Conservation (phyloP, 2,113 vertebrate genomes). For the Bombycilla garrulus region DNA sequence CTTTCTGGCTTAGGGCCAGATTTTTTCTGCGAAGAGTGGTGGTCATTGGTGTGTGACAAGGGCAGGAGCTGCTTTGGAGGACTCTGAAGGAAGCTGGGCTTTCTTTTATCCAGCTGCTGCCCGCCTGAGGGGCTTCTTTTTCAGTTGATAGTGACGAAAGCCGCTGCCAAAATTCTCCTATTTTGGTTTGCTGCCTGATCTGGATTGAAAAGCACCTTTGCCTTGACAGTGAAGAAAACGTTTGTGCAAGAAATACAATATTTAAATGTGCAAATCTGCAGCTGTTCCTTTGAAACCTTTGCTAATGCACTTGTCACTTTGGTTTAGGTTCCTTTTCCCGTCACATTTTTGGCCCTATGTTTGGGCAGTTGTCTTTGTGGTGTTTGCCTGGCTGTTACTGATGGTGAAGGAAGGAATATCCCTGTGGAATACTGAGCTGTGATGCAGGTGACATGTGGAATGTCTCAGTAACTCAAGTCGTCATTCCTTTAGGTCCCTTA, state of each 20-base stretch:
- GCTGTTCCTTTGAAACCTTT: not conserved
- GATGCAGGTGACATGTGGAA: fast-evolving
- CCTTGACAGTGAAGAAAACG: not conserved
- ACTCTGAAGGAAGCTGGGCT: not conserved
- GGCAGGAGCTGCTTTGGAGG: not conserved
- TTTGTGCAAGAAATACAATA: not conserved
- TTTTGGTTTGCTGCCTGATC: not conserved
- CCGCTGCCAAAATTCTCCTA: not conserved
- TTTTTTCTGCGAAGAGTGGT: not conserved
- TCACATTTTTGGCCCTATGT: fast-evolving
- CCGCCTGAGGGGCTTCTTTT: not conserved
- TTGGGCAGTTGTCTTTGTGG: fast-evolving
- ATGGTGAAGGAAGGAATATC: not conserved
- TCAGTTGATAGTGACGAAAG: not conserved
- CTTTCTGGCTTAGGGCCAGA: not conserved
- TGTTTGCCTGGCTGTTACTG: not conserved
- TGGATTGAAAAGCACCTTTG: not conserved
- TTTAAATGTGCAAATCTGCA: not conserved
- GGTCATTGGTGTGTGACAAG: not conserved
- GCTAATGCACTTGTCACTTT: not conserved
- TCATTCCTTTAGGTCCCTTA: not conserved
- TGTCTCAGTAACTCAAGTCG: not conserved
- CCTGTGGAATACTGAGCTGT: not conserved
- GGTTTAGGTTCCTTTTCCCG: not conserved
- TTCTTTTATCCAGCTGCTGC: not conserved